Evolutionary conservation across 1,140 invertebrate species (phyloP), one percentile per base, ranked within the genome.

Genomic region (Drosophila tani): DNA sequence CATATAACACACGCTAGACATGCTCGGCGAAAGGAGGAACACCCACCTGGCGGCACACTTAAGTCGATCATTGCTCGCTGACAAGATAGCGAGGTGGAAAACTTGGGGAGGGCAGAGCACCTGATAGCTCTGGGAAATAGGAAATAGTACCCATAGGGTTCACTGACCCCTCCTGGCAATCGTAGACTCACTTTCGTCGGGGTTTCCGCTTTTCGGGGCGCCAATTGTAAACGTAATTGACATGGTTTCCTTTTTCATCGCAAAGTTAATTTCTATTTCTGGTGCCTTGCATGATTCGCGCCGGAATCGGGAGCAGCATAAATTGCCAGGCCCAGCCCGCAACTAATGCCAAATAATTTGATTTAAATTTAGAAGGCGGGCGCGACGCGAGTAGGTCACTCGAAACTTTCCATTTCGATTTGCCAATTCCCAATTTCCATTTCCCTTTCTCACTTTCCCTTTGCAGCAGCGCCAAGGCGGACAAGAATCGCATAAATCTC

Each of bases 301-400:
- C 15, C 2, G 65, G 57, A 76, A 86, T 80, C 75, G 83, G 79
- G 83, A 68, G 60, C 84, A 90, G 77, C 77, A 87, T 90, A 87
- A 85, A 90, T 90, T 84, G 85, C 70, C 53, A 15, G 35, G 12
- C 35, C 53, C 32, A 56, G 53, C 70, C 55, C 71, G 82, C 75
- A 81, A 88, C 77, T 87, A 88, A 87, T 87, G 77, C 77, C 65
- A 78, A 88, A 90, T 85, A 85, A 88, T 91, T 90, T 85, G 86
- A 91, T 91, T 90, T 90, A 90, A 82, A 88, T 88, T 85, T 90
- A 90, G 85, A 35, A 50, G 51, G 35, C 21, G 21, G 66, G 45
- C 35, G 45, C 35, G 53, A 40, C 53, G 53, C 35, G 47, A 83
- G 70, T 83, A 69, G 84, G 85, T 90, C 78, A 85, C 77, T 71